Base-by-base conservation (phyloP, 2,888 invertebrate species). In the Aphidius colemani region DNA sequence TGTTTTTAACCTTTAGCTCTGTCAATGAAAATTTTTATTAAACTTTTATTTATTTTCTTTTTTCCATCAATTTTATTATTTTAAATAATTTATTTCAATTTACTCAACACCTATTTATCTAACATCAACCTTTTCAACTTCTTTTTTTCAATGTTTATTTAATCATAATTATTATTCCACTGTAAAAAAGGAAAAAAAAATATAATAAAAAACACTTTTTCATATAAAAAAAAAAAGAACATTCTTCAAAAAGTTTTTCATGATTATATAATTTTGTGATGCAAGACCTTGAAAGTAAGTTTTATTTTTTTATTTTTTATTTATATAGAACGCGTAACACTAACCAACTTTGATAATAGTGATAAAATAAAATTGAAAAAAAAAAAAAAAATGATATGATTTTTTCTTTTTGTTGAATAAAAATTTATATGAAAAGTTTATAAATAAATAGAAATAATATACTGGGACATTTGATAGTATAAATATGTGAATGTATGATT, bases 271-370 rank as follows among this genome's bases (percentile, higher is more conserved):
- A 57, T 57, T 55, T 55, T 30, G 44, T 44, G 44, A 13, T 57
- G 57, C 44, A 45, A 46, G 18, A 57, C 46, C 57, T 57, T 57
- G 57, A 57, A 48, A 57, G 57, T 56, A 30, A 45, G 56, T 39
- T 30, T 2, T 30, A 30, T 30, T 30, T 30, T 30, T 30, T 30
- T 30, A 30, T 30, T 30, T 45, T 57, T 57, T 46, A 46, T 49
- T 9, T 46, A 57, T 46, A n/a, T 57, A 39, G 46, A 57, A 30
- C 18, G 4, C 6, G 46, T 39, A 11, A 30, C 18, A 46, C 10
- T 39, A n/a, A 39, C 30, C 46, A 48, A 48, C 10, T 30, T 55
- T 11, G 46, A 46, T 30, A 39, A 45, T 39, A 39, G 13, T 8
- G 5, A 30, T 45, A 9, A 44, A 41, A 30, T 51, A 13, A 48